These are phyloP conservation scores for Euwallacea similis DNA, from an alignment of 1,140 invertebrate genomes.

Conservation along the genomic window DNA sequence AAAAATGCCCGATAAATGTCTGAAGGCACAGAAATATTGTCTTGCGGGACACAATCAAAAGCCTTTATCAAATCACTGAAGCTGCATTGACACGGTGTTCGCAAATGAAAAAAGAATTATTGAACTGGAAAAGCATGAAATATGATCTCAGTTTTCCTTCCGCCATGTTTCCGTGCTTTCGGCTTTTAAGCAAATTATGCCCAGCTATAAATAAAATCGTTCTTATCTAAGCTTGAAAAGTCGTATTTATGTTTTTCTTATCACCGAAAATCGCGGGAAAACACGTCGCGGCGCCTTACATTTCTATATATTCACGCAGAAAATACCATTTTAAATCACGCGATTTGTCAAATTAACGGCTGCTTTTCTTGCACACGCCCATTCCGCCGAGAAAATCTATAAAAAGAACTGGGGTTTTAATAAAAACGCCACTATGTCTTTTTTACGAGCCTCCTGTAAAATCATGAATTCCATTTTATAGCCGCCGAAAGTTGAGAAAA, in stretches of 20 bases:
- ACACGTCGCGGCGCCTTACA: conserved; percentile 13
- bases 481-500: background rate
- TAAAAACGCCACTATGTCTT: conserved; percentile 28
- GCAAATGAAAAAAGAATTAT: no score
- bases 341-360: conserved; percentile 32
- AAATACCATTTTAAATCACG: conserved; percentile 24
- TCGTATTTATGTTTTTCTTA: no score
- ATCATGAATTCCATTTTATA: conserved; percentile 20
- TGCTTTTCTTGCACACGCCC: conserved; percentile 19
- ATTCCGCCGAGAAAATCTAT: conserved; percentile 15
- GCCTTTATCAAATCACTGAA: no score
- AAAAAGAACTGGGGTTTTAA: conserved; percentile 27
- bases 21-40: no score
- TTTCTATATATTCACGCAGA: conserved; percentile 17
- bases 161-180: background rate
- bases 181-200: no score
- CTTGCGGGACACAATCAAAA: no score
- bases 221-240: no score
- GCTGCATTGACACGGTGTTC: no score
- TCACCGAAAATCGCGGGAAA: background rate
- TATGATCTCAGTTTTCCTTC: no score
- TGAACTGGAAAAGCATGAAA: no score
- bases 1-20: no score
- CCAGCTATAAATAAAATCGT: background rate
- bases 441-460: conserved; percentile 27